Base-by-base conservation (phyloP, 2,888 invertebrate species). In the Plemyria rubiginata region DNA sequence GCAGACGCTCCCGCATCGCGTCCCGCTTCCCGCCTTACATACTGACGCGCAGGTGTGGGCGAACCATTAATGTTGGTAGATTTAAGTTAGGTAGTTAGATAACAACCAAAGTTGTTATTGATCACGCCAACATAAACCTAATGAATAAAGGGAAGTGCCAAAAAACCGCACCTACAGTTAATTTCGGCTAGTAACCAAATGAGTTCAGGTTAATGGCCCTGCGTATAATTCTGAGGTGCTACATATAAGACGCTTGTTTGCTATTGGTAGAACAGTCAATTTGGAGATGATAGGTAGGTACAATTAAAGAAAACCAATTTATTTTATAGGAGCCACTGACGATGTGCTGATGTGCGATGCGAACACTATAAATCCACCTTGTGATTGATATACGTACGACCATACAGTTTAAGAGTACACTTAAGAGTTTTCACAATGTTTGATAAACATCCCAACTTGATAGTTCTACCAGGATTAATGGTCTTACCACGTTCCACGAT, bases 161-260 rank as follows among this genome's bases (percentile, higher is more conserved):
- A 52, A 58, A 48, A 8, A 48, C 48, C 46, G 41, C 60, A 54
- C 54, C 53, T 41, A 54, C 60, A n/a, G 43, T 32, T 50, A 41
- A 48, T 12, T 43, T 43, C 16, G 41, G 54, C n/a, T 54, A 32
- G 50, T 50, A 50, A 50, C 54, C 41, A 60, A 60, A 54, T 60
- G 54, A 60, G 60, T 54, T 54, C 60, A 60, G 60, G 60, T 60
- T 54, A 54, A 60, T 60, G 48, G 54, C 54, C 49, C 43, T 32
- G 50, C 38, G 38, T 49, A 36, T 48, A 45, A 32, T 48, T 41
- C 32, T 28, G 49, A 57, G 41, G 56, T 50, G 29, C 50, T 57
- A 49, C 49, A 56, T 41, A 56, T 50, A 54, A 54, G 1, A 13
- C 32, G 41, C 16, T 22, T 16, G 8, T 16, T 36, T n/a, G 16